Base-by-base conservation (phyloP, 2,113 vertebrate genomes). In the Tachysurus fulvidraco region DNA sequence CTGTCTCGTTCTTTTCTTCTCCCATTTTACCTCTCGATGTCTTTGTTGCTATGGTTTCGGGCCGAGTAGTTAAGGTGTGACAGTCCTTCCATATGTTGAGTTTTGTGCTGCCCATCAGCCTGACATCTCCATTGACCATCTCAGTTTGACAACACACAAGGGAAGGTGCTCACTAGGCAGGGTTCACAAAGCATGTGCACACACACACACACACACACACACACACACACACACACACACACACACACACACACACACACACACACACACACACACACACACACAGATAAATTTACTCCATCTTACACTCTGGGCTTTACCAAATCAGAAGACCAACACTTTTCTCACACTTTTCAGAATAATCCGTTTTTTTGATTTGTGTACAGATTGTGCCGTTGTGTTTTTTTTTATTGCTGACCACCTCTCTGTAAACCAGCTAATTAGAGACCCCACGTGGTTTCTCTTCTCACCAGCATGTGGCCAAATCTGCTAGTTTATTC, bases 31-130 rank as follows among this genome's bases (percentile, higher is more conserved):
- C 81, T 85, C 76, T 83, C 64, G 1, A 1, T 90, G 79, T 30
- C 76, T 88, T 89, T 88, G 90, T 91, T 91, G 87, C 90, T 86
- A 91, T 91, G 90, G 88, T 89, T 91, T 89, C 88, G 30, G 82
- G 54, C 89, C 62, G 59, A 28, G 46, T 86, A 84, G 82, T 86
- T 78, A 83, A 90, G 84, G 86, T 87, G 82, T 90, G 88, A 86
- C 83, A 89, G 60, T 84, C 77, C 71, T 25, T 76, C 83, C 84
- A 78, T 88, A 71, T 85, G 77, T 69, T 84, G 77, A 82, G 89
- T 82, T 85, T 89, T 90, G 50, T 81, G 30, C 81, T 81, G 81
- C 80, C 81, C 62, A 13, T 89, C 90, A 89, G 64, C 10, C 60
- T 88, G 84, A 89, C 87, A 77, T 88, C 81, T 89, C 81, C 64